A percentile compares a stretch with the other conserved stretches of the same genome.
phyloP scores from a whole-genome alignment of 2,113 vertebrate species.

The Lagopus leucura region DNA sequence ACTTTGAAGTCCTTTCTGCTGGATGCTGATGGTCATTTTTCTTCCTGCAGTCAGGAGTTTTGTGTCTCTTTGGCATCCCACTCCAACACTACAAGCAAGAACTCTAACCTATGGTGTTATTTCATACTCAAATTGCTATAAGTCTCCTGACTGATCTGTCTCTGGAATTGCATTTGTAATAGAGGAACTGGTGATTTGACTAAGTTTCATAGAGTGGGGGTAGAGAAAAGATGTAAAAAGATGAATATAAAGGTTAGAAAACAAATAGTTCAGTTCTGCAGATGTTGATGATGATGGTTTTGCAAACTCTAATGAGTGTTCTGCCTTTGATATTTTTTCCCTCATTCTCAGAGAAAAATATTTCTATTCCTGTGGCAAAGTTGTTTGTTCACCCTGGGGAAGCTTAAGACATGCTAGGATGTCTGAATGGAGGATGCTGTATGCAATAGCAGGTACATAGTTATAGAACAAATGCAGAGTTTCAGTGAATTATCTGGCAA shows the following conservation, averaged over 20 bases:
- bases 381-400: not conserved
- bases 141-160: not conserved
- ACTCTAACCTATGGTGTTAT: not conserved
- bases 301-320: not conserved
- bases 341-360: not conserved
- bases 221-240: not conserved
- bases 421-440: not conserved
- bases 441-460: not conserved
- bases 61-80: not conserved
- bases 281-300: not conserved
- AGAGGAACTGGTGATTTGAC: not conserved
- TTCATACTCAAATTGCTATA: not conserved
- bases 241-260: not conserved
- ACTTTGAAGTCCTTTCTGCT: not conserved
- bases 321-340: not conserved
- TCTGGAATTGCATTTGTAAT: not conserved
- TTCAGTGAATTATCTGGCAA: not conserved
- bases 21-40: not conserved
- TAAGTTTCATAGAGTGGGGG: not conserved
- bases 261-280: rapidly evolving
- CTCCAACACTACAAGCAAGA: not conserved
- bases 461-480: not conserved
- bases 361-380: not conserved
- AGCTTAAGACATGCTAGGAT: not conserved
- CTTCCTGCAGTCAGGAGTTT: not conserved